Percentiles rank a stretch among this genome's conserved stretches.
These are phyloP conservation scores for Strix aluco DNA, from an alignment of 2,113 vertebrate species.

Conservation along the genomic window DNA sequence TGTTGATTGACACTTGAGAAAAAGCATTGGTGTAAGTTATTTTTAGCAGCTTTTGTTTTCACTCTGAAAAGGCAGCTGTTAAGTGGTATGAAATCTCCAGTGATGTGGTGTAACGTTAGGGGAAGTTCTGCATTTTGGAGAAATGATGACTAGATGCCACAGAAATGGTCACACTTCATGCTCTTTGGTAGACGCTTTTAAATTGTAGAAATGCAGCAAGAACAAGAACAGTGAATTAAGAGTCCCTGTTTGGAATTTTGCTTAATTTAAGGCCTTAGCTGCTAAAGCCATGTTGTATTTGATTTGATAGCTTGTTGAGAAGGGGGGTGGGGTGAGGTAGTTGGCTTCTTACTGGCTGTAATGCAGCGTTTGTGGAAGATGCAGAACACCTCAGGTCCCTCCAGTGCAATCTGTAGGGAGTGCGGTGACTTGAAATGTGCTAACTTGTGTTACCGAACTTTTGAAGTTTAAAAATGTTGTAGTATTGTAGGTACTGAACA, in stretches of 20 bases:
- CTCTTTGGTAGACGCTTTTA: background rate
- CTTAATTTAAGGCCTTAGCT: background rate
- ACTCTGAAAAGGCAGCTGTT: background rate
- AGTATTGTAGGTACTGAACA: background rate
- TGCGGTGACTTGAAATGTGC: background rate
- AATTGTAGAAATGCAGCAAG: background rate
- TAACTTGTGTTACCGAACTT: background rate
- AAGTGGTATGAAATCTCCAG: background rate
- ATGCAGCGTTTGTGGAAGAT: background rate
- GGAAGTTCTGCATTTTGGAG: background rate
- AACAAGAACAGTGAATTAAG: background rate
- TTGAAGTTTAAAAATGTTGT: background rate
- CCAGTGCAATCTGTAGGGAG: background rate
- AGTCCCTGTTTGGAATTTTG: background rate
- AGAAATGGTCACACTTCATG: background rate
- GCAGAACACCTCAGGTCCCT: background rate
- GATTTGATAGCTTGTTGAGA: background rate
- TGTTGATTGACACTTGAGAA: background rate
- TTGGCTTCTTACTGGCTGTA: background rate
- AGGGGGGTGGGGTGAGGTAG: rapidly evolving
- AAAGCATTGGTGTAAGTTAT: background rate
- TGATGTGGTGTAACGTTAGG: background rate
- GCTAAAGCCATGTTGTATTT: background rate
- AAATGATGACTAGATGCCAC: background rate
- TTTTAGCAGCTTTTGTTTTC: conserved; percentile 53